Evolutionary conservation across 2,888 invertebrate genomes (phyloP).

Genomic region (Torymus tubicola): DNA sequence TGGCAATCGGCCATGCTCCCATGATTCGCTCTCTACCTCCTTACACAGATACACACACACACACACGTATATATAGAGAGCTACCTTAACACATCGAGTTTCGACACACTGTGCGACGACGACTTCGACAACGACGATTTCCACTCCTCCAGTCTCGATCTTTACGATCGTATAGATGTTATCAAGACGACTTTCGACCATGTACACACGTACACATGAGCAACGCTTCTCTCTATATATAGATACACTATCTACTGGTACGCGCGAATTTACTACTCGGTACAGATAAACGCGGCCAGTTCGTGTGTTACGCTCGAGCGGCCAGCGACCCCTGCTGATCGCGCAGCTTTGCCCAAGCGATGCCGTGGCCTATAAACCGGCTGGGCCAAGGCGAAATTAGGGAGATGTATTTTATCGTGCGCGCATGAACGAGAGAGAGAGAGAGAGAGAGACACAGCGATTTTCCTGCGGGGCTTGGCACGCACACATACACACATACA

Average conservation of each 20-base stretch:
- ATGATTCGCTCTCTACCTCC: too few relatives aligned
- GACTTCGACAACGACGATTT: too few relatives aligned
- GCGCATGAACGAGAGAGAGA: too few relatives aligned
- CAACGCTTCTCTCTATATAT: too few relatives aligned
- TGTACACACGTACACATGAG: too few relatives aligned
- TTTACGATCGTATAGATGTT: too few relatives aligned
- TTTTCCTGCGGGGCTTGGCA: constrained; percentile 21
- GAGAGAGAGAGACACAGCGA: neutral
- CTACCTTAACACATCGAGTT: too few relatives aligned
- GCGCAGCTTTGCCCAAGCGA: constrained; percentile 22
- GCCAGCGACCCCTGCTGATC: constrained; percentile 30
- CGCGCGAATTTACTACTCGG: constrained; percentile 33
- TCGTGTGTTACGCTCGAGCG: constrained; percentile 25
- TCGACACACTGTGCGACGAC: too few relatives aligned
- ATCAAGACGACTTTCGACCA: too few relatives aligned
- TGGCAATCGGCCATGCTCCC: too few relatives aligned
- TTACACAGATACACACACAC: neutral
- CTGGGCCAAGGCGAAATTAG: constrained; percentile 15
- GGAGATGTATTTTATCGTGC: constrained; percentile 33
- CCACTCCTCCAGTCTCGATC: too few relatives aligned
- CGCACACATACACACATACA: neutral
- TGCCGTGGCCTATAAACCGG: neutral
- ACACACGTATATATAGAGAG: neutral
- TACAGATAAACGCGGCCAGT: neutral
- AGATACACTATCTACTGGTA: neutral